Base-by-base conservation (phyloP, 2,888 invertebrate genomes). In the Cataglyphis altisquamis region DNA sequence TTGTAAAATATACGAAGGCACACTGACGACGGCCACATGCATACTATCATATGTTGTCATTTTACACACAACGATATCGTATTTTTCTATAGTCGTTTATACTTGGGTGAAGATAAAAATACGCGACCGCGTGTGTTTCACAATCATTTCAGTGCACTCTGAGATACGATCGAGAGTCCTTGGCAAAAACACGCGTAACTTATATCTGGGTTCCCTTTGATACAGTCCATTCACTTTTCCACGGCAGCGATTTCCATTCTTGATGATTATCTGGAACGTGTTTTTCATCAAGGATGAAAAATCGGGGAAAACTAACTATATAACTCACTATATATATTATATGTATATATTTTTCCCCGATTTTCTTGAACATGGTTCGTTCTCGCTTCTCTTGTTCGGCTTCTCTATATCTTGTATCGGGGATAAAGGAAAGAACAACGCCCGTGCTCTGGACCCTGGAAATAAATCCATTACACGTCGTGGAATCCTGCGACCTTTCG, bases 201-300 rank as follows among this genome's bases (percentile, higher is more conserved):
- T 55, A 68, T 15, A 39, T 6, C 15, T 29, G 9, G 36, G 25
- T 52, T 29, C 41, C 25, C 29, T 78, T 68, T 18, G 32, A 70
- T 21, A 70, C 45, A 55, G 52, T 41, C 12, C 41, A 18, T 45
- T 70, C 18, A 66, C 81, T 81, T 82, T 60, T 57, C 45, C 52
- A 41, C 4, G 48, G 9, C 45, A 48, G 25, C 72, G 52, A 82
- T 82, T 72, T 55, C 32, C 57, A 55, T 66, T 64, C 57, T 21
- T 29, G 82, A 84, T 82, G 66, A 60, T 82, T 82, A 84, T 84
- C 83, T 66, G 52, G 36, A 70, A 64, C 66, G 55, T 81, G 83
- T 81, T 66, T 52, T 52, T 83, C 67, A 52, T 25, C 4, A 55
- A 25, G 12, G 6, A 52, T 5, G 52, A 52, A 52, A 52, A 52